These are phyloP conservation scores for Indicator indicator DNA, from an alignment of 2,113 vertebrate genomes.

Conservation along the genomic window DNA sequence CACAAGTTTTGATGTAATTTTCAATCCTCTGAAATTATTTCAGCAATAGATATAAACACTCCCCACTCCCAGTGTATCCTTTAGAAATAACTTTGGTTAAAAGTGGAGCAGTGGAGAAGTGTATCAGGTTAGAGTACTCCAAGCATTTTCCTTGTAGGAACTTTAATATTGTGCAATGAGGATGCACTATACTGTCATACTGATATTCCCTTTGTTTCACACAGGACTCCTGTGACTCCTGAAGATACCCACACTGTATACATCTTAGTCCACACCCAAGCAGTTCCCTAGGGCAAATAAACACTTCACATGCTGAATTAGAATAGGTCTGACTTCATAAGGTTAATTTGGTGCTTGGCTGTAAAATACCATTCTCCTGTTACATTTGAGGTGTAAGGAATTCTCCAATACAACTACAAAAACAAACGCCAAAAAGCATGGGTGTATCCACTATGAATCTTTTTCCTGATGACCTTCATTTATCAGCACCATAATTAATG, in stretches of 20 bases:
- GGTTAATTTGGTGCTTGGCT: neutral
- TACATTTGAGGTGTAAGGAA: neutral
- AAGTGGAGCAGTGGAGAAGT: neutral
- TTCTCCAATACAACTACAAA: neutral
- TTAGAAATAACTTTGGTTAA: neutral
- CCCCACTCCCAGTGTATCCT: neutral
- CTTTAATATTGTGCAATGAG: fast-evolving
- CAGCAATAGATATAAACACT: neutral
- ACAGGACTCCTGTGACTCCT: neutral
- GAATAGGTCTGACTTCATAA: neutral
- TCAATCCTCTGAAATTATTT: neutral
- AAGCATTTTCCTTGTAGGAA: neutral
- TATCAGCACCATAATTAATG: neutral
- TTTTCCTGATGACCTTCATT: neutral
- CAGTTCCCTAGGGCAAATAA: neutral
- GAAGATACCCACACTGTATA: neutral
- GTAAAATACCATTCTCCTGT: neutral
- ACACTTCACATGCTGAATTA: neutral
- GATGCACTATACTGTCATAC: neutral
- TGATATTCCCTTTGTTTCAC: neutral
- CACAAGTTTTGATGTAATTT: neutral
- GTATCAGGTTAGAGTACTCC: neutral
- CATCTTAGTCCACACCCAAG: neutral
- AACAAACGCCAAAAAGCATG: neutral
- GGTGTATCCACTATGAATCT: neutral